Evolutionary conservation across 2,888 invertebrate species (phyloP), one percentile per base, ranked within the genome.

Genomic region (Microplitis deprimator): DNA sequence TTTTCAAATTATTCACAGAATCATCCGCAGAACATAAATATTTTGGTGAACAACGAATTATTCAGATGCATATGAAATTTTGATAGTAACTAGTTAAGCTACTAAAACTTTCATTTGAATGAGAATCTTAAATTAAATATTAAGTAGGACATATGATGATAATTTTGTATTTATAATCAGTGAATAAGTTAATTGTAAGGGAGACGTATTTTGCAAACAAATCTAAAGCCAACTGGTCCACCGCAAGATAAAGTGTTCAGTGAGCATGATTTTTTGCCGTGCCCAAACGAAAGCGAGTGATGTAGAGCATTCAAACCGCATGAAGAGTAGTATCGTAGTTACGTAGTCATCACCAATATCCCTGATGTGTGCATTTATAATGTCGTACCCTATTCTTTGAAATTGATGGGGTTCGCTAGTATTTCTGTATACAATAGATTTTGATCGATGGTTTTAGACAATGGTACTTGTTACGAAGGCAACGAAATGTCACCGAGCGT

Each of bases 381-480:
- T 17, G n/a, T 20, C 20, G 62, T 62, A 17, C 62, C 16, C 62
- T 20, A 16, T 6, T 20, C 17, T 5, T 7, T 17, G 7, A 7
- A 16, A 62, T 7, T 13, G 16, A 8, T 62, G 20, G 16, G 16
- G 7, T 13, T 62, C 20, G 5, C 20, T 62, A 17, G 16, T 70
- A 59, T 69, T 71, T 71, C 4, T n/a, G 61, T 13, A 50, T 70
- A 84, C 83, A 84, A 84, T 83, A 80, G 81, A 77, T 69, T 79
- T 74, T 75, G 85, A 84, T 84, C 85, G 83, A 85, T 86, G 86
- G 81, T 76, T 79, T 79, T 75, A 85, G 79, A 88, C 89, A 89
- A 89, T 88, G 82, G 87, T 86, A 88, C 88, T 89, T 88, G 88
- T 87, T 87, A 85, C 85, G 87, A 81, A 86, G 87, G 85, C 87